Evolutionary conservation across 2,888 invertebrate genomes (phyloP).

Genomic region (Hirtodrosophila trivittata): DNA sequence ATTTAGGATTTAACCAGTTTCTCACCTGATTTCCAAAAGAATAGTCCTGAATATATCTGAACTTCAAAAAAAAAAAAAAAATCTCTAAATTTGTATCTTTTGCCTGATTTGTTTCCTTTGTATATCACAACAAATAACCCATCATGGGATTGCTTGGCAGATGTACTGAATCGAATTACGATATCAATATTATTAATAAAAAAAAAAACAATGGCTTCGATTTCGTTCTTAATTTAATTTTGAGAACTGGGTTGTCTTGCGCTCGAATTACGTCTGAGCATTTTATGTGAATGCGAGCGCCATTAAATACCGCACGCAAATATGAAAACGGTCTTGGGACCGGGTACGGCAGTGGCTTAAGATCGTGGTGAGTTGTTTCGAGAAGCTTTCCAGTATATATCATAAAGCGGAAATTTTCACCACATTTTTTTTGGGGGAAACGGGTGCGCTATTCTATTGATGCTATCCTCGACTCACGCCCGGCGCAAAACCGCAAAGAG

Average conservation of each 20-base stretch:
- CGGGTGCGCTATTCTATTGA: conserved; percentile 3
- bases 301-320: conserved; percentile 45
- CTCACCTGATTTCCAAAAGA: conserved; percentile 20
- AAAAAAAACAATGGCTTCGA: conserved; percentile 11
- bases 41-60: conserved; percentile 5
- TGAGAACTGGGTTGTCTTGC: conserved; percentile 28
- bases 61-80: too few relatives aligned
- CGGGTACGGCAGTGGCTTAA: conserved; percentile 5
- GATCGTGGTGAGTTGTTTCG: conserved; percentile 35
- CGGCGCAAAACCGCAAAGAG: conserved; percentile 21
- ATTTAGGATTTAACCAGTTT: too few relatives aligned
- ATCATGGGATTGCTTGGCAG: conserved; percentile 13
- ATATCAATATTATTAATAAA: conserved; percentile 13
- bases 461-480: conserved; percentile 30
- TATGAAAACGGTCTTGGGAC: conserved; percentile 1
- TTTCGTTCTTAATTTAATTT: conserved; percentile 44
- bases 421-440: conserved; percentile 27
- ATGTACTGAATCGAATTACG: conserved; percentile 23
- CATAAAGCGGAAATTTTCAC: conserved; percentile 8
- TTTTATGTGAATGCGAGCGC: conserved; percentile 33
- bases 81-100: neutral
- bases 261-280: conserved; percentile 55
- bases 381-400: conserved; percentile 30
- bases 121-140: conserved; percentile 50
- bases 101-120: conserved; percentile 3